Evolutionary conservation across 2,113 vertebrate species (phyloP), one percentile per base, ranked within the genome.

Genomic region (Rhadina sibilatrix): DNA sequence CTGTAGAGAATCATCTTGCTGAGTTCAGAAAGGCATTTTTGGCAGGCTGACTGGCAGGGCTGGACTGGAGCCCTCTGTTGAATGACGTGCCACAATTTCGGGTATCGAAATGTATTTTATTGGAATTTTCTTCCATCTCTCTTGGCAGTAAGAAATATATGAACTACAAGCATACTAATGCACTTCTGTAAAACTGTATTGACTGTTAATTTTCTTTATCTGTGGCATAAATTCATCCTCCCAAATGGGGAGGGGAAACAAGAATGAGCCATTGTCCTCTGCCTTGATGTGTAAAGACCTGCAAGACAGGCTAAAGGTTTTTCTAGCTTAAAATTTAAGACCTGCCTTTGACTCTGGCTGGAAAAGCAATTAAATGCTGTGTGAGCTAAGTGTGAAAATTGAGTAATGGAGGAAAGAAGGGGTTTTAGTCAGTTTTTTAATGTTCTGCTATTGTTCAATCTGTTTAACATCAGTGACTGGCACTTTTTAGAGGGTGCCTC

Each of bases 381-480:
- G 81, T 96, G 94, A 96, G 87, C 90, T 92, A 94, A 96, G 90
- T 78, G 94, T 96, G 93, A 94, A 92, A 95, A 87, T 52, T 44
- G 90, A 92, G 92, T 83, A 75, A 86, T 81, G 75, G 90, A 81
- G 79, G 44, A 83, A 60, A 91, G 82, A 81, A 68, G 52, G 87
- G 33, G 2, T 77, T 86, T 49, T 86, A 66, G 64, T 70, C 28
- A 47, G 11, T 27, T 81, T 91, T 93, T 88, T 56, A 71, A 75
- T 68, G 52, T 90, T 92, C 44, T 78, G 1, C 87, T 84, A 76
- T 91, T 95, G 87, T 95, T 96, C 64, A 83, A 57, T 81, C 94
- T 93, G 79, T 86, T 89, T 78, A 89, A 93, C 40, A 60, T 90
- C 92, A 83, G 79, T 44, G 59, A 63, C 38, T 44, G 33, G 85